Conservation (phyloP, 1,140 invertebrate species). For the Pseudomyrmex concolor region DNA sequence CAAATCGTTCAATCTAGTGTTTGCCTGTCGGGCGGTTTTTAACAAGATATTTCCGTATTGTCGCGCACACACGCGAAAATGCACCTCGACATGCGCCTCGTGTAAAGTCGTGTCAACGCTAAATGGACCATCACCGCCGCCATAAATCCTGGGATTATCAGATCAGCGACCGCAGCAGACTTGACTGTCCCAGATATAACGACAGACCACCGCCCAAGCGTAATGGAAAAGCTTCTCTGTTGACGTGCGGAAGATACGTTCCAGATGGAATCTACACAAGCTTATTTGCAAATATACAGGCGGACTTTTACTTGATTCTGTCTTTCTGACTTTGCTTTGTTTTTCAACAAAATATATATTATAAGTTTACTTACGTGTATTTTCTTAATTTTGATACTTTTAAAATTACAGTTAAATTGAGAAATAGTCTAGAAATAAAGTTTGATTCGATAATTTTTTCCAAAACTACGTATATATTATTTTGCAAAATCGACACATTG, state of each 20-base stretch:
- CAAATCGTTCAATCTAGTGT: constrained; percentile 67
- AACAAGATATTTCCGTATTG: constrained; percentile 79
- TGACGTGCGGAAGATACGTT: constrained; percentile 70
- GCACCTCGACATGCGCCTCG: constrained; percentile 59
- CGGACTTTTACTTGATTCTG: constrained; percentile 51
- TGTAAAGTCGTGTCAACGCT: constrained; percentile 77
- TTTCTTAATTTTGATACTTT: not conserved
- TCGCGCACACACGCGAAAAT: constrained; percentile 65
- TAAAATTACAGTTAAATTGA: not conserved
- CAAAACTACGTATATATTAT: not conserved
- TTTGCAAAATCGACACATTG: not conserved
- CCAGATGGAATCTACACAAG: constrained; percentile 66
- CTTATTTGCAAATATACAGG: constrained; percentile 33
- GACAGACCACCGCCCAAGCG: constrained; percentile 79
- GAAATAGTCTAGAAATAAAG: not conserved
- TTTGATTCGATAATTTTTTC: too few species aligned
- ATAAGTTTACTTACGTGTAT: too few species aligned
- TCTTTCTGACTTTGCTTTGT: constrained; percentile 12
- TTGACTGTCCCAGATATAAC: constrained; percentile 79
- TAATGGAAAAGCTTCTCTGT: constrained; percentile 74
- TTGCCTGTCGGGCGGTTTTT: constrained; percentile 69
- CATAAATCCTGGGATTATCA: constrained; percentile 80
- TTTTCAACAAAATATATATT: not conserved
- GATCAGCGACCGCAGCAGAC: constrained; percentile 73
- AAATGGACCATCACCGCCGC: constrained; percentile 80